These are phyloP conservation scores for Orestias chungarensis DNA, from an alignment of 2,797 vertebrate genomes.

Conservation along the genomic window DNA sequence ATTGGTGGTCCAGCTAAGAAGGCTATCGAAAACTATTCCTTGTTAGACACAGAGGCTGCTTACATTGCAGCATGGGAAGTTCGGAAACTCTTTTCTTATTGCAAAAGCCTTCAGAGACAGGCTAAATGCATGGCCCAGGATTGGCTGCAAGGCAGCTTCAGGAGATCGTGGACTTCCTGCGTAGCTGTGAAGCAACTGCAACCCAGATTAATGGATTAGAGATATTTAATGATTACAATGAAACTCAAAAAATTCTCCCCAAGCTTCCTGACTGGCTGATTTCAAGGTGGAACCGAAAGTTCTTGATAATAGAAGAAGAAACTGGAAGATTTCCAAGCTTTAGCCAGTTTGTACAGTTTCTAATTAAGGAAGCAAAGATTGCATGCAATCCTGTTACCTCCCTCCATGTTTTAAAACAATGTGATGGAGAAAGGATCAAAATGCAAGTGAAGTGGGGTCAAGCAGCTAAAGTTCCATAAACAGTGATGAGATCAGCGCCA, in stretches of 20 bases:
- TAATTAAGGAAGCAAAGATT: not conserved
- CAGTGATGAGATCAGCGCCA: not conserved
- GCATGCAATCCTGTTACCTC: not conserved
- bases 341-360: not conserved
- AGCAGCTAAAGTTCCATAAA: not conserved
- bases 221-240: not conserved
- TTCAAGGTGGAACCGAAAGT: constrained; percentile 1
- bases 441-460: not conserved
- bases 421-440: not conserved
- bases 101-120: not conserved
- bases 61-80: not conserved
- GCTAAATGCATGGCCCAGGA: not conserved
- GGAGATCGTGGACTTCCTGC: not conserved
- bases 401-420: not conserved
- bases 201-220: not conserved
- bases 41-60: not conserved
- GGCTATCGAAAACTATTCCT: not conserved
- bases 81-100: not conserved
- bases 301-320: not conserved
- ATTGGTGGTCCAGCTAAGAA: too few relatives aligned
- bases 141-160: not conserved
- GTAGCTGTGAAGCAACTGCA: not conserved
- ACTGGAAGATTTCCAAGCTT: not conserved
- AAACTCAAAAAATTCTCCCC: not conserved
- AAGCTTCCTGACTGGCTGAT: not conserved